phyloP scores from a whole-genome alignment of 2,113 vertebrate species.

The Eulemur rufifrons region DNA sequence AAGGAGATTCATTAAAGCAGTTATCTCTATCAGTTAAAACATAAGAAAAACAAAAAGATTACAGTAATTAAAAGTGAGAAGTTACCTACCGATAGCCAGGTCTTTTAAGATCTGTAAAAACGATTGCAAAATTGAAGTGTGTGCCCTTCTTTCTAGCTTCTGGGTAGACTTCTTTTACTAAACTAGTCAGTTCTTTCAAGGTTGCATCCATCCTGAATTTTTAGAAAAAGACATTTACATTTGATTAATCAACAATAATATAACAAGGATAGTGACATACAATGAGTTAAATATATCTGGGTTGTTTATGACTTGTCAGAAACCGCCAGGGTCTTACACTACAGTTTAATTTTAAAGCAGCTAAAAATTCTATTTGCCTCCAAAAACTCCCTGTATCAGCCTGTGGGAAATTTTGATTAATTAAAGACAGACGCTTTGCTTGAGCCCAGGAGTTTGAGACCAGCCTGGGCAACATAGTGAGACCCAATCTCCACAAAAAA shows the following conservation, averaged over 20 bases:
- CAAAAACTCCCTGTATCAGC: not conserved
- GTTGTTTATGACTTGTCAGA: not conserved
- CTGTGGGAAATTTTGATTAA: not conserved
- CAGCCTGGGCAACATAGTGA: no score
- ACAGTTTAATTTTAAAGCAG: not conserved
- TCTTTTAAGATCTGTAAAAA: slow-evolving; percentile 95
- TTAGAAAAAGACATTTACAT: slow-evolving; percentile 33
- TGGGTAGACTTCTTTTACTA: slow-evolving; percentile 98
- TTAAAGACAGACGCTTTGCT: not conserved
- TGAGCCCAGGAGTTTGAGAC: no score
- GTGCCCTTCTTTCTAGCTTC: slow-evolving; percentile 98
- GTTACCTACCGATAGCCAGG: slow-evolving; percentile 92
- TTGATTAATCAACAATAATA: slow-evolving; percentile 27
- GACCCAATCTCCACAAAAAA: no score
- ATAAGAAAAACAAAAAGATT: not conserved
- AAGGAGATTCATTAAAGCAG: not conserved
- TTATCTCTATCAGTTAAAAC: not conserved
- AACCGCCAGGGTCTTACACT: not conserved
- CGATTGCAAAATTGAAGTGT: slow-evolving; percentile 97
- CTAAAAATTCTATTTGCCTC: not conserved
- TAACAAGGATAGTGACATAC: not conserved
- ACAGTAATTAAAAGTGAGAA: not conserved
- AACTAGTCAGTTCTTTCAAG: slow-evolving; percentile 95
- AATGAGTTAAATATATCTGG: not conserved
- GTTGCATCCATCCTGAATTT: slow-evolving; percentile 97